Conservation (phyloP, 2,113 vertebrate genomes). For the Cottus gobio region DNA sequence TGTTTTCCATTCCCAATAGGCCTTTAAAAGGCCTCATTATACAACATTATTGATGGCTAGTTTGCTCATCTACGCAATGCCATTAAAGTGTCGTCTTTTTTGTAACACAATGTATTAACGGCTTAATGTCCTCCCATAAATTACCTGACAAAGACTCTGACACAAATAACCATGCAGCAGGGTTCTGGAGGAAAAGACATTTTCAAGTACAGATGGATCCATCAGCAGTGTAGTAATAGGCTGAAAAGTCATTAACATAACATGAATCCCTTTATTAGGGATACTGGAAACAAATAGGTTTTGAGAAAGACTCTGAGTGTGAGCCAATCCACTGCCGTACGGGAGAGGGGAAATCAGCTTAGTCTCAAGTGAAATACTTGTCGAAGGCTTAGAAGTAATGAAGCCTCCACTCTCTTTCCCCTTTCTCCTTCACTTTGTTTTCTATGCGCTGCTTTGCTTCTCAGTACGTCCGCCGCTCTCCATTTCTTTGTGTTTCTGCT, state of each 20-base stretch:
- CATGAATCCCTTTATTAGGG: constrained; percentile 80
- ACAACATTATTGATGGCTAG: constrained; percentile 77
- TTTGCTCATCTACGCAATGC: constrained; percentile 78
- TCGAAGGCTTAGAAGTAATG: constrained; percentile 32
- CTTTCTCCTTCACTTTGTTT: constrained; percentile 19
- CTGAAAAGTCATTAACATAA: constrained; percentile 78
- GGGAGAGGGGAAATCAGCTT: constrained; percentile 49
- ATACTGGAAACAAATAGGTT: constrained; percentile 78
- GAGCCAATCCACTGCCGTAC: constrained; percentile 54
- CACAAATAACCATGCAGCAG: constrained; percentile 66
- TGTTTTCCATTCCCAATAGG: constrained; percentile 47
- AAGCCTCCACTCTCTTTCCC: constrained; percentile 13
- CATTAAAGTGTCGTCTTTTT: constrained; percentile 77
- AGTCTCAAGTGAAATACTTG: constrained; percentile 37
- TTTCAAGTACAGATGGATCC: constrained; percentile 77
- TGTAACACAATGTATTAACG: constrained; percentile 74
- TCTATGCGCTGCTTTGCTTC: constrained; percentile 5
- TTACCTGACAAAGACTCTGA: constrained; percentile 83
- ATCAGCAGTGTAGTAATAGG: constrained; percentile 71
- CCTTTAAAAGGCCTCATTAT: constrained; percentile 65
- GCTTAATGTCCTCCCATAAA: constrained; percentile 82
- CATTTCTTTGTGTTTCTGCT: constrained; percentile 7
- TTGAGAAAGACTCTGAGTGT: constrained; percentile 56
- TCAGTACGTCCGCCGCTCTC: background rate
- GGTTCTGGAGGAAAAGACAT: constrained; percentile 72